These are phyloP conservation scores for Diglossa cyanea DNA, from an alignment of 2,797 vertebrate genomes.

Conservation along the genomic window DNA sequence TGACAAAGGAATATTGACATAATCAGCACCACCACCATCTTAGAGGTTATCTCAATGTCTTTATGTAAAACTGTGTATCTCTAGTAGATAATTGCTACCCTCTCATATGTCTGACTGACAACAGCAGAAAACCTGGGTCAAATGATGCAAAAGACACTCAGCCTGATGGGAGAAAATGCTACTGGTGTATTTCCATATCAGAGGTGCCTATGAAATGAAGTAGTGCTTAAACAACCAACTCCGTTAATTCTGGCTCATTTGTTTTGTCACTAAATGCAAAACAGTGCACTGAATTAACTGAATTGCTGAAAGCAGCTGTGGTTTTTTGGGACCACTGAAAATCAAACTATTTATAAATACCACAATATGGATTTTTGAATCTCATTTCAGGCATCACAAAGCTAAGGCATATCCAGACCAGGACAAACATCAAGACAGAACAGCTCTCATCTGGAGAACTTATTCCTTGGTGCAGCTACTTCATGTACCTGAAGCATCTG, in stretches of 20 bases:
- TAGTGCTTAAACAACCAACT: background rate
- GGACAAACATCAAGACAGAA: background rate
- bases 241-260: background rate
- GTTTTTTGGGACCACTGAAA: background rate
- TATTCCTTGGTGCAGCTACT: background rate
- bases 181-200: background rate
- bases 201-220: background rate
- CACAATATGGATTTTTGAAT: background rate
- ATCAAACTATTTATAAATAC: background rate
- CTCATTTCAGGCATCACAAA: background rate
- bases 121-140: background rate
- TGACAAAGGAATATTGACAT: background rate
- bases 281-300: background rate
- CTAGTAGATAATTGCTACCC: background rate
- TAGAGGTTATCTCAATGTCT: background rate
- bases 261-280: background rate
- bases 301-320: background rate
- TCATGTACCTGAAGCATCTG: background rate
- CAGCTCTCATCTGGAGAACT: background rate
- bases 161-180: background rate
- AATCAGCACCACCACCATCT: background rate
- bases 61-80: accelerated
- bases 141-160: background rate
- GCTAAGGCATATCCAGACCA: background rate
- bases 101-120: background rate